Conservation (phyloP, 2,888 invertebrate species). For the Athetis lepigone region DNA sequence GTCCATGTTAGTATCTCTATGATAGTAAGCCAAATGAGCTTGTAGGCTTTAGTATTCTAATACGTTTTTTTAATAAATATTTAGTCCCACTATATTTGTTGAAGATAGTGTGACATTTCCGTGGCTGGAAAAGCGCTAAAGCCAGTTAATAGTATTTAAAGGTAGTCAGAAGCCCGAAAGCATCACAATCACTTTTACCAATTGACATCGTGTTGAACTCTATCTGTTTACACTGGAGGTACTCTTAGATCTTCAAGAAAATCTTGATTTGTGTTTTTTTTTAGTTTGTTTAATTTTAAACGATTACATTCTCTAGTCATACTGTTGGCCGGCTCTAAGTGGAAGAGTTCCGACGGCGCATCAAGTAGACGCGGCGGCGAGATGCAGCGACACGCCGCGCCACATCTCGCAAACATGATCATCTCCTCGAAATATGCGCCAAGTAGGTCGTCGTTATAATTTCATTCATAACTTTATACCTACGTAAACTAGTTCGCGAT, state of each 20-base stretch:
- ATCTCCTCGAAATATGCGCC: slow-evolving; percentile 53
- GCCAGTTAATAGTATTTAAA: too few relatives aligned
- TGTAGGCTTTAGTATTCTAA: too few relatives aligned
- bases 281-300: neutral
- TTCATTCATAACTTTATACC: slow-evolving; percentile 67
- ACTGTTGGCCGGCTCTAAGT: slow-evolving; percentile 13
- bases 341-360: slow-evolving; percentile 33
- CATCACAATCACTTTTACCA: too few relatives aligned
- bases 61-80: too few relatives aligned
- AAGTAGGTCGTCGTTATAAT: slow-evolving; percentile 67
- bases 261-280: too few relatives aligned
- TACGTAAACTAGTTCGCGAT: slow-evolving; percentile 71
- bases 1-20: neutral
- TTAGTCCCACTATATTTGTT: too few relatives aligned
- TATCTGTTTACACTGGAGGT: too few relatives aligned
- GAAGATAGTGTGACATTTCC: too few relatives aligned
- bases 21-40: neutral
- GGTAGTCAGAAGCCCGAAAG: too few relatives aligned
- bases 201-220: too few relatives aligned
- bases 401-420: slow-evolving; percentile 52
- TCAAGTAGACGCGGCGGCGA: slow-evolving; percentile 43
- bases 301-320: neutral
- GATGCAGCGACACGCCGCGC: slow-evolving; percentile 50
- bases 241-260: neutral
- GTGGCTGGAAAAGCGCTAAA: too few relatives aligned